Evolutionary conservation across 1,140 invertebrate genomes (phyloP), one percentile per base, ranked within the genome.

Genomic region (Drosophila ironensis): DNA sequence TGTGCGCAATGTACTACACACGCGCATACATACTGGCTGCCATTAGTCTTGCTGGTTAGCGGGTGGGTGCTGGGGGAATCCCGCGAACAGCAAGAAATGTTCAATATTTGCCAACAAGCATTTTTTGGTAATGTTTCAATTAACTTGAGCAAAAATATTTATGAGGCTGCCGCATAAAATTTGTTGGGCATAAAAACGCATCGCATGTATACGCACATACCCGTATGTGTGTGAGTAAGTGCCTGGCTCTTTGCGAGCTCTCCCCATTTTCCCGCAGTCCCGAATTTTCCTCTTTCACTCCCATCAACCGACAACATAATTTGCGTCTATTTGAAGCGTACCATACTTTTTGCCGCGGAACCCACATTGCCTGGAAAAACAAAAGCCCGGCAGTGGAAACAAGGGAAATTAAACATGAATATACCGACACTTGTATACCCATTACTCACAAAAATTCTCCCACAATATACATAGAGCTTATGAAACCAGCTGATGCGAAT

Each of bases 51-150:
- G 24, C 35, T 20, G 25, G 16, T 45, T 20, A 9, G 22, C 35
- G 30, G 2, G 27, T 11, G n/a, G 8, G 35, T 3, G 12, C 14
- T 14, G 17, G 17, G 6, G 14, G 24, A 24, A 30, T 74, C 20
- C 51, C 33, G 45, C 30, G 30, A 53, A 46, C 38, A 40, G 28
- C 47, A 71, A 33, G 57, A 74, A 72, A 54, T 69, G 80, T 70
- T 84, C 64, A 84, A 82, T 82, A 82, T 84, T 82, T 82, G 67
- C 68, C 72, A 69, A 66, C 68, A 56, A 82, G 69, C 68, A 84
- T 78, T 78, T 86, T 84, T 86, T 78, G 59, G 69, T 84, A 86
- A 84, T 84, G 78, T 84, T 84, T 84, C 78, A 84, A 84, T 84
- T 84, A 84, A 86, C 80, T 86, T 78, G 73, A 74, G 66, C 69